Conservation (phyloP, 2,113 vertebrate genomes). For the Sphyrna mokarran region DNA sequence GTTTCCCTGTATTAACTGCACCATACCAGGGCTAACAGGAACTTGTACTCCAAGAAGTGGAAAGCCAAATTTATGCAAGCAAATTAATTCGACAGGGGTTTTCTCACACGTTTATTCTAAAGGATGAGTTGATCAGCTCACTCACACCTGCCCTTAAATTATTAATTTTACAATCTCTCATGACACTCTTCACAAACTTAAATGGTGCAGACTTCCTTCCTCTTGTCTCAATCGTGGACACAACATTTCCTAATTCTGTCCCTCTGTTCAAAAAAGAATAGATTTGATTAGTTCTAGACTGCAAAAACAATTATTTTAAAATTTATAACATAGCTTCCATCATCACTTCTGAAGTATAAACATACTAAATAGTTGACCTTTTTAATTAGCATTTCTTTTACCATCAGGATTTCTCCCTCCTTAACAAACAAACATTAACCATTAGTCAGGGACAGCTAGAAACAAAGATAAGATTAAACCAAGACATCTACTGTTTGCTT, state of each 20-base stretch:
- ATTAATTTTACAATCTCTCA: background rate
- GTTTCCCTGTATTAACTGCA: constrained; percentile 54
- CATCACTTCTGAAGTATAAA: too few relatives aligned
- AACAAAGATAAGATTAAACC: too few relatives aligned
- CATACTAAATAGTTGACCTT: background rate
- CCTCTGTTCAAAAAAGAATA: background rate
- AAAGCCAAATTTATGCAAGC: background rate
- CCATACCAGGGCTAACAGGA: background rate
- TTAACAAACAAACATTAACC: too few relatives aligned
- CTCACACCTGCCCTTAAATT: background rate
- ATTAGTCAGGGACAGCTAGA: too few relatives aligned
- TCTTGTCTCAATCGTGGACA: too few relatives aligned
- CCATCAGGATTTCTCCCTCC: too few relatives aligned
- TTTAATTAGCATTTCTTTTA: background rate
- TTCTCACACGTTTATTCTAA: background rate
- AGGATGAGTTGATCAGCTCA: background rate
- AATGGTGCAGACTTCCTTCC: background rate
- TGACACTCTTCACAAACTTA: background rate
- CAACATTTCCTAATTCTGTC: background rate
- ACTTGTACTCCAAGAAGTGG: background rate
- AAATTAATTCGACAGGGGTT: background rate
- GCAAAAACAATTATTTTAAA: background rate
- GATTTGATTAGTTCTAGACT: background rate
- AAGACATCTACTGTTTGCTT: background rate
- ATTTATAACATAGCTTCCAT: background rate